Percentiles rank a stretch among this genome's conserved stretches.
Conservation (phyloP, 2,113 vertebrate genomes). For the Patagioenas fasciata region DNA sequence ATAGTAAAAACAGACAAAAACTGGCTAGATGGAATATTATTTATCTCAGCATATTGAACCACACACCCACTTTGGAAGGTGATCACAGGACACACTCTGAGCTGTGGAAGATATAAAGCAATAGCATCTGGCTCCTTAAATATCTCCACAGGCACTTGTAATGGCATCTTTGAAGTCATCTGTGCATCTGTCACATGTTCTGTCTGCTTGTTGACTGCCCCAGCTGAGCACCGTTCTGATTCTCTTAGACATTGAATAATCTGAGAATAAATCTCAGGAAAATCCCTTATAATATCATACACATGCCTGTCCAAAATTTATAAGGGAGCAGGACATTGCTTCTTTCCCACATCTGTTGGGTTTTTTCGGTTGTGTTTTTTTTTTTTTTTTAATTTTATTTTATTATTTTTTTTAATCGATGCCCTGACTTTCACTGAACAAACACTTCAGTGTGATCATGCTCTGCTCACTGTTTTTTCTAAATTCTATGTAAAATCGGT, state of each 20-base stretch:
- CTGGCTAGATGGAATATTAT: not conserved
- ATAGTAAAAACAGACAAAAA: not conserved
- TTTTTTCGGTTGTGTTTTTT: too few relatives aligned
- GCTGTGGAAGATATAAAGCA: slow-evolving; percentile 51
- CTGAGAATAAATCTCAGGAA: slow-evolving; percentile 68
- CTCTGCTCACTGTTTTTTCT: not conserved
- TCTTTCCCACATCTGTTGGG: slow-evolving; percentile 41
- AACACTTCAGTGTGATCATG: not conserved
- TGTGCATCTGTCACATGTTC: slow-evolving; percentile 72
- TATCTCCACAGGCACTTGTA: slow-evolving; percentile 73
- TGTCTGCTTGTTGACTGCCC: slow-evolving; percentile 67
- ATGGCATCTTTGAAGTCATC: slow-evolving; percentile 72
- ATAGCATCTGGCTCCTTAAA: slow-evolving; percentile 74
- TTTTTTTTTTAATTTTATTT: too few relatives aligned
- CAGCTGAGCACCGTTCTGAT: slow-evolving; percentile 72
- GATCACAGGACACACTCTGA: slow-evolving; percentile 65
- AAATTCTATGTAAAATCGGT: not conserved
- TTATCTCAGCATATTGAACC: slow-evolving; percentile 40
- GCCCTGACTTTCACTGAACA: slow-evolving; percentile 43
- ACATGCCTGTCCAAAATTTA: slow-evolving; percentile 43
- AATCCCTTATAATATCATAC: slow-evolving; percentile 62
- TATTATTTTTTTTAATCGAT: slow-evolving; percentile 20
- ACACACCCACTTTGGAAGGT: slow-evolving; percentile 61
- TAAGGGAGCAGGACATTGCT: not conserved
- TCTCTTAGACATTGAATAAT: slow-evolving; percentile 67